Evolutionary conservation across 2,888 invertebrate species (phyloP).

Genomic region (Agrotis segetum): DNA sequence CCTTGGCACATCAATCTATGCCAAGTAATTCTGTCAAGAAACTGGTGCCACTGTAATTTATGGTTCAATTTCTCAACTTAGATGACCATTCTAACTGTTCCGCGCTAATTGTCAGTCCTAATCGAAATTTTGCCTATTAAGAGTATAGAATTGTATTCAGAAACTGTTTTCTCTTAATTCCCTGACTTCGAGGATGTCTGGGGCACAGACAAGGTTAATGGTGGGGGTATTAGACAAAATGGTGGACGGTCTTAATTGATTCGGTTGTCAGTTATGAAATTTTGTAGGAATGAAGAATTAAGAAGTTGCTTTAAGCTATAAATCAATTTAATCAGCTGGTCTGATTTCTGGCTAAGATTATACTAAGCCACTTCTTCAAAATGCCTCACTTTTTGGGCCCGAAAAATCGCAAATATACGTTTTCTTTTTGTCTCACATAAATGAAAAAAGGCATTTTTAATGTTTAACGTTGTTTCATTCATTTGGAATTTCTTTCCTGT

Average conservation of each 20-base stretch:
- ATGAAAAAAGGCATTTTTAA: too few species aligned
- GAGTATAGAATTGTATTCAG: conserved; percentile 46
- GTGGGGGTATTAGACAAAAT: conserved; percentile 34
- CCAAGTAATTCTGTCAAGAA: conserved; percentile 82
- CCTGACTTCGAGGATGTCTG: conserved; percentile 30
- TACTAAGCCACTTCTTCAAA: too few species aligned
- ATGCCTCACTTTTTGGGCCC: too few species aligned
- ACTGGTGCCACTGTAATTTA: conserved; percentile 76
- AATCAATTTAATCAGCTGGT: too few species aligned
- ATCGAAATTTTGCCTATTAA: conserved; percentile 62
- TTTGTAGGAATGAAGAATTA: neutral
- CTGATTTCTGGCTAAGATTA: too few species aligned
- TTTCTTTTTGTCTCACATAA: too few species aligned
- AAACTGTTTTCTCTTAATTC: conserved; percentile 56
- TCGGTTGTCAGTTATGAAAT: conserved; percentile 25
- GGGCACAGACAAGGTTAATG: conserved; percentile 38
- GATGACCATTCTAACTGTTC: conserved; percentile 68
- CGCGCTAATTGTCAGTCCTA: conserved; percentile 63
- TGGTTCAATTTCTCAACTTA: conserved; percentile 76
- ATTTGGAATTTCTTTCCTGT: too few species aligned
- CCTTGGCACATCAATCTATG: conserved; percentile 84
- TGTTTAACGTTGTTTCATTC: too few species aligned
- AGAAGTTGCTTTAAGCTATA: too few species aligned
- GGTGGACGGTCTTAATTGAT: conserved; percentile 21
- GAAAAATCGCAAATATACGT: too few species aligned